Conservation (phyloP, 1,140 invertebrate species). For the Dryas iulia region DNA sequence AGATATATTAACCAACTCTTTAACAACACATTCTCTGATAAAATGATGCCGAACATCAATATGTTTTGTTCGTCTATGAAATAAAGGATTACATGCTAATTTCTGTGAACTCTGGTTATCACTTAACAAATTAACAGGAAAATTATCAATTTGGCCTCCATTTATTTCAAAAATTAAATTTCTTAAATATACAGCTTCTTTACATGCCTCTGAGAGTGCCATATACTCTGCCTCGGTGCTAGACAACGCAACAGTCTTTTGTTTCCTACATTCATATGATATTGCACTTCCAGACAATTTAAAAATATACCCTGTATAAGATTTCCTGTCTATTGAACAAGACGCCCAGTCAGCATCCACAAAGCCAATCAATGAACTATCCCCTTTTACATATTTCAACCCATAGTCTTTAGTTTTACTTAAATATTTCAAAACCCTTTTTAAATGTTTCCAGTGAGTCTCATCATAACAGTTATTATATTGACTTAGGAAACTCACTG, state of each 20-base stretch:
- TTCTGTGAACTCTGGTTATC: not conserved
- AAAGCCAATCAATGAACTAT: not conserved
- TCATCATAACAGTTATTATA: conserved; percentile 6
- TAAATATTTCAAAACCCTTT: conserved; percentile 3
- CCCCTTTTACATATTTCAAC: not conserved
- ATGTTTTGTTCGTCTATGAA: conserved; percentile 3
- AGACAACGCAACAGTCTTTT: no score
- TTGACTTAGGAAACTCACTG: conserved; percentile 1
- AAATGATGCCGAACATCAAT: not conserved
- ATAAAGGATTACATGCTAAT: conserved; percentile 3
- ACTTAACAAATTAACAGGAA: not conserved
- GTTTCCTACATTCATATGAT: no score
- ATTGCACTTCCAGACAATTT: no score
- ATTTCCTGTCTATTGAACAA: not conserved
- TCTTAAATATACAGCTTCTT: no score
- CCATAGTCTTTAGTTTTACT: conserved; percentile 6
- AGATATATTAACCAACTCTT: not conserved
- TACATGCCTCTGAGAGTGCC: no score
- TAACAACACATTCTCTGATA: conserved; percentile 5
- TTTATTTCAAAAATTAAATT: no score
- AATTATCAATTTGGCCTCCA: no score
- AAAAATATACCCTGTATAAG: not conserved
- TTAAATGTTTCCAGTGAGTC: conserved; percentile 5
- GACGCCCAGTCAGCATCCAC: no score
- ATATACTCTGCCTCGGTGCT: no score